Conservation (phyloP, 2,797 vertebrate species). For the Argya squamiceps region DNA sequence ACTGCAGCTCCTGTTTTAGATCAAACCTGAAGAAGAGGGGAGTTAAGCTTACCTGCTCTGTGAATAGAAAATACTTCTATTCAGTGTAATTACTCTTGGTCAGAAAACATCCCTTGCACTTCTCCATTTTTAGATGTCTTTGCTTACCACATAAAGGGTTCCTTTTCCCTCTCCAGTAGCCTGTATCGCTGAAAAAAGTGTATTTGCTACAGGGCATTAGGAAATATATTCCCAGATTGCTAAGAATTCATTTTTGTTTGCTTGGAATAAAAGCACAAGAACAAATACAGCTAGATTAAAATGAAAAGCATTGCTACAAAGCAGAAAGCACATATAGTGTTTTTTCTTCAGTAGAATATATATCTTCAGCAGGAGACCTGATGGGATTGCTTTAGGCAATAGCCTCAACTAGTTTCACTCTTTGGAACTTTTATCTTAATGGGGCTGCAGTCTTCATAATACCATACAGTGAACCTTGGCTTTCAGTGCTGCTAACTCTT, state of each 20-base stretch:
- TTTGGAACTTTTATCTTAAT: conserved; percentile 2
- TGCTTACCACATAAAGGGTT: background rate
- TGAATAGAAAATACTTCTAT: background rate
- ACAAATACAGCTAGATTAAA: conserved; percentile 47
- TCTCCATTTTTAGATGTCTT: background rate
- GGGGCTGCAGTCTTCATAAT: background rate
- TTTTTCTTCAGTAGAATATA: conserved; percentile 29
- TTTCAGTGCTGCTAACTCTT: background rate
- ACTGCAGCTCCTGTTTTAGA: background rate
- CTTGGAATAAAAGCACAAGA: conserved; percentile 35
- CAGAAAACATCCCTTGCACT: background rate
- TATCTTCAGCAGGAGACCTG: conserved; percentile 16
- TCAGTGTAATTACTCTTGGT: background rate
- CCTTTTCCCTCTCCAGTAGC: background rate
- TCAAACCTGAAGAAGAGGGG: background rate
- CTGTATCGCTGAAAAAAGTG: background rate
- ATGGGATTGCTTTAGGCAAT: conserved; percentile 48
- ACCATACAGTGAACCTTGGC: background rate
- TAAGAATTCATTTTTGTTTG: conserved; percentile 48
- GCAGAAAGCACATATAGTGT: background rate
- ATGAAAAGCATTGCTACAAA: conserved; percentile 39
- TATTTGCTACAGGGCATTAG: conserved; percentile 43
- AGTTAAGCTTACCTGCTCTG: background rate
- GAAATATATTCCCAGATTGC: conserved; percentile 51
- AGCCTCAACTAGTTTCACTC: background rate